Base-by-base conservation (phyloP, 2,797 vertebrate species). In the Melopsittacus undulatus region DNA sequence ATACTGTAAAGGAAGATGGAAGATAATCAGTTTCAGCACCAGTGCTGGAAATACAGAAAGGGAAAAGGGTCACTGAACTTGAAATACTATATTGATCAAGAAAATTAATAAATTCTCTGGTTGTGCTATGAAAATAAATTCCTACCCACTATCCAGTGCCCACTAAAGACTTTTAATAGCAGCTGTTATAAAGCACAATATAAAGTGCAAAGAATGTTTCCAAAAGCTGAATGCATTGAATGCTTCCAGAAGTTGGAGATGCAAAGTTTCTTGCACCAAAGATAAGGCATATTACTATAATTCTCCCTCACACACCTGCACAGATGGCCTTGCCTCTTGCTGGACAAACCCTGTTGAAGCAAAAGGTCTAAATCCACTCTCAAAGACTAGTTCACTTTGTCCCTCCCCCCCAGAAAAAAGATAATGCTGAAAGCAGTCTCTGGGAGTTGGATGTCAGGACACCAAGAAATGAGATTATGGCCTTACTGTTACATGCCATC, bases 1-100 rank as follows among this genome's bases (percentile, higher is more conserved):
- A 38, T 99, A 99, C 99, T 99, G 98, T 78, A 97, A 98, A 94
- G 86, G 52, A 94, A 95, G 78, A 93, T 7, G 59, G 51, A 94
- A 94, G 94, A 96, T 18, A 70, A 92, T 83, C 68, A 62, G 46
- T 72, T 91, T 76, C 68, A 90, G 90, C 61, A 73, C 17, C 32
- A 61, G 51, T 62, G 56, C 63, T 42, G 57, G 59, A 22, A 43
- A 27, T 49, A 70, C 57, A 88, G 40, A 54, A 40, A 82, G 18
- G 46, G 11, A 73, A 82, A 85, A 64, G 64, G 76, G 13, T 30
- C 5, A 7, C 48, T 72, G 49, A 94, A 64, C n/a, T 67, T 68
- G 57, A 93, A 94, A 89, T 48, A n/a, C 21, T 75, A 26, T 57
- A 56, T 59, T 42, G 73, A 94, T 81, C 62, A 73, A 42, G 73